Conservation (phyloP, 2,797 vertebrate genomes). For the Podarcis lilfordi region DNA sequence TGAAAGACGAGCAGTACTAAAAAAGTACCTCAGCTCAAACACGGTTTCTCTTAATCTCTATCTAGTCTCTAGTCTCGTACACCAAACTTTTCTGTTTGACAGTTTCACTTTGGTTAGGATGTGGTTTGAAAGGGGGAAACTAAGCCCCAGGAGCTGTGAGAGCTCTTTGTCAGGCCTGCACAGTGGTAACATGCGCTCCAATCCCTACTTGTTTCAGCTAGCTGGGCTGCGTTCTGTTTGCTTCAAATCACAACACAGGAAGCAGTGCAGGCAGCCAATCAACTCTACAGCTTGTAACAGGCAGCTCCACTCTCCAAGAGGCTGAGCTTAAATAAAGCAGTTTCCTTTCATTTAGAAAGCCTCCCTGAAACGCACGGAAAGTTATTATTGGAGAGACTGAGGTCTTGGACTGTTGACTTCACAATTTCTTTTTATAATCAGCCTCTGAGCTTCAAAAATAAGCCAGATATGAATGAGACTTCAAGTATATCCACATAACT, state of each 20-base stretch:
- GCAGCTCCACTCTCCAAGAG: conserved; percentile 23
- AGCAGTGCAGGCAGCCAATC: conserved; percentile 78
- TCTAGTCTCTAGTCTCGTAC: conserved; percentile 28
- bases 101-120: conserved; percentile 50
- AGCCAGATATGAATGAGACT: background rate
- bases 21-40: background rate
- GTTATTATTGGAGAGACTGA: background rate
- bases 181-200: conserved; percentile 32
- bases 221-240: conserved; percentile 45
- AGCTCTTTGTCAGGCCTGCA: conserved; percentile 30
- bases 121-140: conserved; percentile 47
- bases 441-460: fast-evolving
- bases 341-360: conserved; percentile 44
- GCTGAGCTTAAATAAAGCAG: conserved; percentile 28
- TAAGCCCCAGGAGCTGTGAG: background rate
- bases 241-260: conserved; percentile 89
- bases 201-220: conserved; percentile 30
- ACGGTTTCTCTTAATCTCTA: background rate
- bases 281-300: conserved; percentile 39
- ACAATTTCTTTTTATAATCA: background rate
- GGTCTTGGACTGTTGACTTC: background rate
- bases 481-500: fast-evolving
- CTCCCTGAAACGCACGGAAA: background rate
- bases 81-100: conserved; percentile 53
- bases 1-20: conserved; percentile 13